Evolutionary conservation across 2,797 vertebrate genomes (phyloP), one percentile per base, ranked within the genome.

Genomic region (Typhlichthys eigenmanni): DNA sequence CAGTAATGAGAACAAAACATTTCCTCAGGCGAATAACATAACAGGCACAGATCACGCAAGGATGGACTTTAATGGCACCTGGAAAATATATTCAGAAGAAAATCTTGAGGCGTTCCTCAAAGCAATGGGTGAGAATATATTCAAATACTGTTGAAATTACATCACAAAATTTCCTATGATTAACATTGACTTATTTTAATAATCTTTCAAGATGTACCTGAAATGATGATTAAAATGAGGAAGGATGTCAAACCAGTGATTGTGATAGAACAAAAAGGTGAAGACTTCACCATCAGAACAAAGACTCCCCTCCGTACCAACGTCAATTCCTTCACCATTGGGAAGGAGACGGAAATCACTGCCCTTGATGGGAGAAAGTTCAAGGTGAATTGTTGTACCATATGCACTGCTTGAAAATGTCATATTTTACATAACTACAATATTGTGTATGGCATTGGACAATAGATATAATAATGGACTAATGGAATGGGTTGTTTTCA

Each of bases 1-100:
- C 56, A 60, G 62, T 68, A 62, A 58, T 34, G 62, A 45, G 52
- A 60, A 50, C 62, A 65, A 68, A 80, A 69, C 58, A 70, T 67
- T 34, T 16, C 50, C 47, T 71, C 17, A 2, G 55, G 62, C 71
- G 12, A 17, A 32, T 74, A 38, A 4, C 60, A 32, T 47, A 1
- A 57, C 1, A 4, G 14, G 5, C 11, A 11, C 29, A 11, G 16
- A 3, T 19, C 48, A 43, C 1, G 71, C 61, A 83, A 72, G 10
- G 38, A 94, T 96, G 94, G 91, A 94, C 1, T 95, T 95, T 68
- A 75, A 1, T 0, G 95, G 95, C 61, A 93, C 92, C 2, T 96
- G 95, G 95, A 83, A 94, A 47, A 89, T 95, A 73, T 91, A 93
- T 8, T 66, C 73, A 7, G 93, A 96, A 60, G 91, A 94, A 56